phyloP scores from a whole-genome alignment of 2,888 invertebrate species.

The Salpingus planirostris region DNA sequence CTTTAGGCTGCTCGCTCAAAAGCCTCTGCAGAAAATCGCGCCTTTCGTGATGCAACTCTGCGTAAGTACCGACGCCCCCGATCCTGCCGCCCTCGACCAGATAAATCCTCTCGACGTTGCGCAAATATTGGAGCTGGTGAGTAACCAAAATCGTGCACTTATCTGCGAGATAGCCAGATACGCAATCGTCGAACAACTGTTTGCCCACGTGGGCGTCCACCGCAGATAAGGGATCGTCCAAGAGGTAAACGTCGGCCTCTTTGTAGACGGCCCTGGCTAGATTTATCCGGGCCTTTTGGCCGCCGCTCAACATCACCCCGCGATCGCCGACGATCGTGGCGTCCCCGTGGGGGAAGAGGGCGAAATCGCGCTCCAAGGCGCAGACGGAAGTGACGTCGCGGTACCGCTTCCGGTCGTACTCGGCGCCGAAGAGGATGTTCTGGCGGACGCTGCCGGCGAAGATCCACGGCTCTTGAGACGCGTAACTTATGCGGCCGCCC shows the following conservation, averaged over 20 bases:
- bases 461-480: slow-evolving; percentile 79
- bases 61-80: slow-evolving; percentile 56
- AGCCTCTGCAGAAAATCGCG: slow-evolving; percentile 57
- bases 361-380: slow-evolving; percentile 62
- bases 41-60: slow-evolving; percentile 52
- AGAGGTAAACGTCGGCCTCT: slow-evolving; percentile 71
- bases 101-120: slow-evolving; percentile 47
- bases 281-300: slow-evolving; percentile 80
- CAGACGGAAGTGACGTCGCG: slow-evolving; percentile 60
- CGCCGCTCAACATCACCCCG: slow-evolving; percentile 63
- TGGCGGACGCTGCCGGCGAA: slow-evolving; percentile 74
- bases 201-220: slow-evolving; percentile 83
- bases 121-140: slow-evolving; percentile 58
- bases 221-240: slow-evolving; percentile 84
- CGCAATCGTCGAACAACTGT: slow-evolving; percentile 75
- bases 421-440: slow-evolving; percentile 82
- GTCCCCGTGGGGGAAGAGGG: slow-evolving; percentile 66
- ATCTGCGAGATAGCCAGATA: slow-evolving; percentile 52
- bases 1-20: slow-evolving; percentile 26
- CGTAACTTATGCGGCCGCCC: slow-evolving; percentile 63
- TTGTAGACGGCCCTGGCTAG: slow-evolving; percentile 78
- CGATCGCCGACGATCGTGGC: slow-evolving; percentile 68
- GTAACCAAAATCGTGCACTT: slow-evolving; percentile 67
- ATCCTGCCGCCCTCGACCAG: slow-evolving; percentile 48
- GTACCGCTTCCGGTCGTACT: slow-evolving; percentile 56